phyloP scores from a whole-genome alignment of 1,140 invertebrate species.

The Drosophila erecta region DNA sequence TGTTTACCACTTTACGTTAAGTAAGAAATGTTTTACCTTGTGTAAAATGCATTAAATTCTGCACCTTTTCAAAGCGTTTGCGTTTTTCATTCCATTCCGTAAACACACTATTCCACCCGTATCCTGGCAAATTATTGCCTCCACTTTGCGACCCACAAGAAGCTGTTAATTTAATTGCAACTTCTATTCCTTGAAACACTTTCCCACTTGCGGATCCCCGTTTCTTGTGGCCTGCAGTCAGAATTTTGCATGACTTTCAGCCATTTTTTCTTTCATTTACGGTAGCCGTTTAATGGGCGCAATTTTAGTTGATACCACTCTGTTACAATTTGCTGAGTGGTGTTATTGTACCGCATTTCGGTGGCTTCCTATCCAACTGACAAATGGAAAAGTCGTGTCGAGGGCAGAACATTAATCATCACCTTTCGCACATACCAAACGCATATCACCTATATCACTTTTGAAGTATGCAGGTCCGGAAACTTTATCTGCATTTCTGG shows the following conservation, averaged over 20 bases:
- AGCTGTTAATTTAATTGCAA: conserved; percentile 71
- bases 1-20: not conserved
- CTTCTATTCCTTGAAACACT: conserved; percentile 9
- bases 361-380: conserved; percentile 25
- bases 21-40: not conserved
- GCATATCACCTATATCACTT: conserved; percentile 27
- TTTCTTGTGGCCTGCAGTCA: conserved; percentile 31
- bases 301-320: conserved; percentile 19
- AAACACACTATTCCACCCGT: not conserved
- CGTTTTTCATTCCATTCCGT: conserved; percentile 4
- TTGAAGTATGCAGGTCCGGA: conserved; percentile 40
- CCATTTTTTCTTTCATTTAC: conserved; percentile 46
- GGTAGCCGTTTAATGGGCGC: conserved; percentile 54
- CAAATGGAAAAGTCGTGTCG: conserved; percentile 50
- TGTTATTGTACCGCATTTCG: conserved; percentile 8
- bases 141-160: conserved; percentile 12
- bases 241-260: conserved; percentile 37
- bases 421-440: conserved; percentile 22
- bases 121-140: conserved; percentile 9
- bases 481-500: conserved; percentile 28
- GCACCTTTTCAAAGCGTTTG: not conserved
- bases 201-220: conserved; percentile 6
- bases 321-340: conserved; percentile 24
- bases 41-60: not conserved
- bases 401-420: conserved; percentile 35